Evolutionary conservation across 2,888 invertebrate species (phyloP), one percentile per base, ranked within the genome.

Genomic region (Chrysomela aeneicollis): DNA sequence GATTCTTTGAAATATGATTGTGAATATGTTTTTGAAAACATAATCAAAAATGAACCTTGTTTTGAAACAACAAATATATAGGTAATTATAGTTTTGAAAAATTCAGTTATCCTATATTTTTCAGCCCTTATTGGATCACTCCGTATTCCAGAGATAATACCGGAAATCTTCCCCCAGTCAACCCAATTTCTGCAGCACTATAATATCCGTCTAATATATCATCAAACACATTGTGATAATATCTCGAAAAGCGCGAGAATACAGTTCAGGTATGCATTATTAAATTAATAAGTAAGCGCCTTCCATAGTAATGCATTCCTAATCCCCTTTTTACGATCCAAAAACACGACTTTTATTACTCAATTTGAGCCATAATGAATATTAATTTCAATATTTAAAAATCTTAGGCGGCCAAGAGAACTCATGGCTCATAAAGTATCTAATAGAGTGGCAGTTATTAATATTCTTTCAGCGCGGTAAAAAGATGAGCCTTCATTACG

Each of bases 401-500:
- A 69, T 65, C 69, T 64, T 62, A 58, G 67, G 53, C 59, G 52
- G 66, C 68, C 66, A 69, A 70, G 69, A 71, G 63, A 69, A 66
- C 72, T 73, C 68, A 70, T 66, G 68, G 73, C 57, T 67, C 70
- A 72, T 73, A 73, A 74, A 74, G 71, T 67, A 69, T 63, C 71
- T 73, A 73, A 74, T 73, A 73, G 73, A 71, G 71, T 66, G 66
- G 69, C 30, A 63, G 64, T 42, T 42, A 74, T 73, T 71, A 69
- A 71, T 70, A 66, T 66, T 60, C 61, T 58, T 49, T 61, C 53
- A 46, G 46, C 37, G 53, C 26, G 53, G 18, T 42, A 51, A 61
- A 35, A 46, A 46, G 26, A 30, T 57, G 57, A 55, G 46, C 57
- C 12, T 62, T 62, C 53, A 62, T 62, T 57, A 58, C 57, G 37